A percentile compares a stretch with the other conserved stretches of the same genome.
Conservation (phyloP, 2,797 vertebrate genomes). For the Gephyroberyx darwinii region DNA sequence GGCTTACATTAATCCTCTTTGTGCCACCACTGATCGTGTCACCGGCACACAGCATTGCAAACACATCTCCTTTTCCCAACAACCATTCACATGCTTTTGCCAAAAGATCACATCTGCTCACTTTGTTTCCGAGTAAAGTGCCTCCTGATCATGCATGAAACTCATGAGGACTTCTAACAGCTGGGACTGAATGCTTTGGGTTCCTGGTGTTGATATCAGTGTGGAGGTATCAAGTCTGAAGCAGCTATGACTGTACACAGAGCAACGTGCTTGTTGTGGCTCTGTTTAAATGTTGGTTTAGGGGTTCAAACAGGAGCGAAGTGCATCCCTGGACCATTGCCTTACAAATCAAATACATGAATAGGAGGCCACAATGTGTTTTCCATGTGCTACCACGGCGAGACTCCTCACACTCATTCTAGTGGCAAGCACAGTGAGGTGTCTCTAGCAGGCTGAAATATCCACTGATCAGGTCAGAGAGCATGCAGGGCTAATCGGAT, state of each 20-base stretch:
- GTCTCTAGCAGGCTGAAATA: slow-evolving; percentile 27
- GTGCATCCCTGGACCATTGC: neutral
- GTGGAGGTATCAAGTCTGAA: neutral
- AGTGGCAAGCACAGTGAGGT: slow-evolving; percentile 1
- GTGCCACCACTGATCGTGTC: slow-evolving; percentile 43
- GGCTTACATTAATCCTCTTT: slow-evolving; percentile 66
- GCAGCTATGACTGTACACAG: neutral
- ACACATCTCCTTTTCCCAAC: neutral
- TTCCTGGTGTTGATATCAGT: slow-evolving; percentile 12
- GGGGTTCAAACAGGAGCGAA: neutral
- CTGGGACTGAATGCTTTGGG: slow-evolving; percentile 22
- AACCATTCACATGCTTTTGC: neutral
- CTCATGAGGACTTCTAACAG: slow-evolving; percentile 17
- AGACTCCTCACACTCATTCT: slow-evolving; percentile 6
- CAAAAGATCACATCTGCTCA: slow-evolving; percentile 50
- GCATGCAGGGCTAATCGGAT: slow-evolving; percentile 63
- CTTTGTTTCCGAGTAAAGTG: neutral
- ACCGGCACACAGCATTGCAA: slow-evolving; percentile 32
- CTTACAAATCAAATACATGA: neutral
- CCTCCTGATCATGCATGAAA: slow-evolving; percentile 16
- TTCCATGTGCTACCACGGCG: neutral
- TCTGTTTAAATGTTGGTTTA: neutral
- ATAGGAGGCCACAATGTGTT: neutral
- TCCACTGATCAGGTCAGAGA: slow-evolving; percentile 36
- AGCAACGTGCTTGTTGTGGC: neutral